These are phyloP conservation scores for Apeltes quadracus DNA, from an alignment of 2,113 vertebrate genomes.

Conservation along the genomic window DNA sequence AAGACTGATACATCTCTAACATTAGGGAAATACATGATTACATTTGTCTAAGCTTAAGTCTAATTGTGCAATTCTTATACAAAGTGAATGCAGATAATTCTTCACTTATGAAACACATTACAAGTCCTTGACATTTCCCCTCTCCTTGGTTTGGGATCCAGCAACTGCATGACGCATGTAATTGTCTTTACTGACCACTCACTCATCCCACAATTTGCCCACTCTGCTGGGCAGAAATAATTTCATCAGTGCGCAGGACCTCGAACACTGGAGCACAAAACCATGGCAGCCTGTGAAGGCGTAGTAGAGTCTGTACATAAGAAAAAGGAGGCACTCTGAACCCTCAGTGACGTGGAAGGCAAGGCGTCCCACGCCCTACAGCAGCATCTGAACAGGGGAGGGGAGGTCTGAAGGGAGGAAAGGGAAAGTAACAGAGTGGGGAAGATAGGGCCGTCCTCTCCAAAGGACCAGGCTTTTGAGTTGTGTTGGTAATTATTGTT, in stretches of 20 bases:
- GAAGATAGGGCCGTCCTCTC: constrained; percentile 16
- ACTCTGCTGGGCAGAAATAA: constrained; percentile 14
- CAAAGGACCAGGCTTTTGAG: not conserved
- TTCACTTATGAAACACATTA: constrained; percentile 36
- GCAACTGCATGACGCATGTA: not conserved
- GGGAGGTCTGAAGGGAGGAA: constrained; percentile 5
- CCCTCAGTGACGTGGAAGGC: constrained; percentile 27
- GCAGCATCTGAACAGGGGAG: constrained; percentile 47
- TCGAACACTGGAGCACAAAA: constrained; percentile 14
- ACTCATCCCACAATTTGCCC: not conserved
- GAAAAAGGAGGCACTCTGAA: constrained; percentile 41
- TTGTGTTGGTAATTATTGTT: constrained; percentile 22
- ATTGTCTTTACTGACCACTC: constrained; percentile 17
- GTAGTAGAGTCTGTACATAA: constrained; percentile 9
- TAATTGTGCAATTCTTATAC: constrained; percentile 54
- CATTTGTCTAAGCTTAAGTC: constrained; percentile 28
- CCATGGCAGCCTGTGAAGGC: constrained; percentile 10
- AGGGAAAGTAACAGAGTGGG: not conserved
- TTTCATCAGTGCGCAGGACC: constrained; percentile 44
- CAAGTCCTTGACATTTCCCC: constrained; percentile 17
- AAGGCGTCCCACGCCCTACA: constrained; percentile 23
- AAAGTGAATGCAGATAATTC: constrained; percentile 52
- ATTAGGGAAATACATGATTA: constrained; percentile 51
- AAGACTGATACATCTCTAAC: constrained; percentile 24
- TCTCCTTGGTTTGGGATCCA: constrained; percentile 9